These are phyloP conservation scores for Pharmacophagus antenor DNA, from an alignment of 2,888 invertebrate genomes.

Conservation along the genomic window DNA sequence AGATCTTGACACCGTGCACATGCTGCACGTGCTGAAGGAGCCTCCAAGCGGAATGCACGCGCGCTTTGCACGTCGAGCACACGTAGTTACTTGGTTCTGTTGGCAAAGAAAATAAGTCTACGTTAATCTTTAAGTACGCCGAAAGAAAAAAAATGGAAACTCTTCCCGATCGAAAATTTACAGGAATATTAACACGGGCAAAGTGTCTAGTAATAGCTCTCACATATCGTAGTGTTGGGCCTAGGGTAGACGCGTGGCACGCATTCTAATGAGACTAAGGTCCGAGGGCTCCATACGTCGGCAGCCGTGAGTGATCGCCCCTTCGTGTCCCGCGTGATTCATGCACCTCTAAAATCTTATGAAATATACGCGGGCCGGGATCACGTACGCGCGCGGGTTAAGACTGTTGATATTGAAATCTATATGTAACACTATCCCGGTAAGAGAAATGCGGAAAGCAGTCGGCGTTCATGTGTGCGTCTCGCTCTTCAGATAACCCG, in stretches of 20 bases:
- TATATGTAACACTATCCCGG: constrained; percentile 69
- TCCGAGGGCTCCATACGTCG: constrained; percentile 65
- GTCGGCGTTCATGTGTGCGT: constrained; percentile 6
- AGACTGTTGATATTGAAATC: constrained; percentile 81
- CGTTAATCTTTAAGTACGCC: constrained; percentile 36
- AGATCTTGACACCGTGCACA: constrained; percentile 96
- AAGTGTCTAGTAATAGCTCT: constrained; percentile 81
- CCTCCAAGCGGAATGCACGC: constrained; percentile 96
- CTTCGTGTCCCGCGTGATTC: constrained; percentile 78
- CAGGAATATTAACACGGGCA: constrained; percentile 78
- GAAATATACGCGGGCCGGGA: constrained; percentile 76
- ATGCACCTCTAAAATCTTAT: constrained; percentile 81
- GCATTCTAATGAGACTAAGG: constrained; percentile 73
- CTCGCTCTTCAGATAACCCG: constrained; percentile 17
- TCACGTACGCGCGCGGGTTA: constrained; percentile 77
- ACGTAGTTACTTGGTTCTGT: constrained; percentile 97
- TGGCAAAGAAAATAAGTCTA: constrained; percentile 51
- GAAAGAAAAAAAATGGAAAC: constrained; percentile 45
- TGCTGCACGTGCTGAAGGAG: constrained; percentile 97
- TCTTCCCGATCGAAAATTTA: constrained; percentile 69
- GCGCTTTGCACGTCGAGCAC: constrained; percentile 95
- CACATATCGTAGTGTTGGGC: constrained; percentile 79
- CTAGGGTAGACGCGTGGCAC: constrained; percentile 69
- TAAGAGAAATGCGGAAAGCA: constrained; percentile 40
- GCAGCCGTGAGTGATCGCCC: constrained; percentile 77